Percentiles rank a stretch among this genome's conserved stretches.
Evolutionary conservation across 2,113 vertebrate genomes (phyloP).

Genomic region (Xyliphius kryptos): DNA sequence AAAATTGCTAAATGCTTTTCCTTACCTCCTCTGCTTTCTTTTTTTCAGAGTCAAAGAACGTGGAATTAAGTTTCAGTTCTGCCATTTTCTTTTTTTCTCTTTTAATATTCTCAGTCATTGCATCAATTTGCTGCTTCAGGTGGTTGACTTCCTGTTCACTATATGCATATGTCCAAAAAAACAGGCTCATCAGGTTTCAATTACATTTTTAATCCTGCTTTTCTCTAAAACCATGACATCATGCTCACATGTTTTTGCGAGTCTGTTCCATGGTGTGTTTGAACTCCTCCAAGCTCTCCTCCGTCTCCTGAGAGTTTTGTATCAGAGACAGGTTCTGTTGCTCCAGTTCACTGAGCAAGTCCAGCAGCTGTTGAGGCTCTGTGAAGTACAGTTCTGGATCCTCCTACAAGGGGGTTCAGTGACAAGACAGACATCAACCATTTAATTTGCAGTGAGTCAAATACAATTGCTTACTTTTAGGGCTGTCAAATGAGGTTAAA

Average conservation of each 20-base stretch:
- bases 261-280: slow-evolving; percentile 57
- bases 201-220: too few species aligned
- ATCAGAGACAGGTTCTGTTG: slow-evolving; percentile 82
- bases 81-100: slow-evolving; percentile 62
- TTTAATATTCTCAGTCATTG: slow-evolving; percentile 59
- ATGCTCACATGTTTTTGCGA: slow-evolving; percentile 62
- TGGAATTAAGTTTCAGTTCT: slow-evolving; percentile 70
- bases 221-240: too few species aligned
- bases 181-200: background rate
- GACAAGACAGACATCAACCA: too few species aligned
- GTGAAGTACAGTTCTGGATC: slow-evolving; percentile 79
- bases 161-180: background rate
- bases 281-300: slow-evolving; percentile 69
- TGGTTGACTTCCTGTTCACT: slow-evolving; percentile 73
- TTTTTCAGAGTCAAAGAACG: slow-evolving; percentile 65
- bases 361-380: slow-evolving; percentile 78
- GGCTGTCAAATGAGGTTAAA: too few species aligned
- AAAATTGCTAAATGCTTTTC: too few species aligned
- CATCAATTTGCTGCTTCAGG: slow-evolving; percentile 59
- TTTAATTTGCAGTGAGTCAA: too few species aligned
- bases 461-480: too few species aligned
- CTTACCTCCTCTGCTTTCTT: slow-evolving; percentile 69
- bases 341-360: slow-evolving; percentile 71
- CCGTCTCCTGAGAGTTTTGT: slow-evolving; percentile 72
- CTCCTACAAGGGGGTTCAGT: too few species aligned